Percentiles rank a stretch among this genome's conserved stretches.
Evolutionary conservation across 2,888 invertebrate species (phyloP).

Genomic region (Volucella inflata): DNA sequence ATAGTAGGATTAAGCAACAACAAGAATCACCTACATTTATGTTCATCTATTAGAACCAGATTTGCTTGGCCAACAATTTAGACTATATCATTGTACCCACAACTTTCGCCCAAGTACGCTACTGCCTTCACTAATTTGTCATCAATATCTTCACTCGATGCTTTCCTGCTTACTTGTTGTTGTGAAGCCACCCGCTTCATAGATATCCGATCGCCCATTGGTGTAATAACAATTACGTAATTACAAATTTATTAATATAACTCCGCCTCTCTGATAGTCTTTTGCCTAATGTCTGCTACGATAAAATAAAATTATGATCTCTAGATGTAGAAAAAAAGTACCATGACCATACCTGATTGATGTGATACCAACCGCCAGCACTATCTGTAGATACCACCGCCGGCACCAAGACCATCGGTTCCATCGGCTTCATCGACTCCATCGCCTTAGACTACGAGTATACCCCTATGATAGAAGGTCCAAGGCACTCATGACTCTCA

Average conservation of each 20-base stretch:
- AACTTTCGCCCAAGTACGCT: too few relatives aligned
- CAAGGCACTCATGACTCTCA: constrained; percentile 66
- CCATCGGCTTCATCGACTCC: background rate
- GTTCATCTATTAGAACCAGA: too few relatives aligned
- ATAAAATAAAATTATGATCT: constrained; percentile 70
- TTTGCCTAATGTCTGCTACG: constrained; percentile 45
- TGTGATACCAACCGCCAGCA: constrained; percentile 25
- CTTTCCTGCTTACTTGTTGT: constrained; percentile 41
- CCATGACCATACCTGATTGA: constrained; percentile 27
- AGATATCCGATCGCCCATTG: constrained; percentile 28
- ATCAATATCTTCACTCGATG: too few relatives aligned
- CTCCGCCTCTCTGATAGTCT: constrained; percentile 57
- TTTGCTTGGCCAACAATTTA: too few relatives aligned
- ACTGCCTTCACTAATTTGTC: too few relatives aligned
- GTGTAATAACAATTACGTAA: constrained; percentile 73
- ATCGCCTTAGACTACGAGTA: constrained; percentile 11
- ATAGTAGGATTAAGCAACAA: too few relatives aligned
- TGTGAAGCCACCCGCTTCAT: constrained; percentile 29
- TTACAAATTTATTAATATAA: constrained; percentile 69
- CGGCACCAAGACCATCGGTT: background rate
- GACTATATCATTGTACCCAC: too few relatives aligned
- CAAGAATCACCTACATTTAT: too few relatives aligned
- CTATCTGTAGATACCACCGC: background rate
- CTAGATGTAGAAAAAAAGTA: constrained; percentile 12
- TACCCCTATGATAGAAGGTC: background rate